These are phyloP conservation scores for Invenusta paracnida DNA, from an alignment of 2,888 invertebrate species.

Conservation along the genomic window DNA sequence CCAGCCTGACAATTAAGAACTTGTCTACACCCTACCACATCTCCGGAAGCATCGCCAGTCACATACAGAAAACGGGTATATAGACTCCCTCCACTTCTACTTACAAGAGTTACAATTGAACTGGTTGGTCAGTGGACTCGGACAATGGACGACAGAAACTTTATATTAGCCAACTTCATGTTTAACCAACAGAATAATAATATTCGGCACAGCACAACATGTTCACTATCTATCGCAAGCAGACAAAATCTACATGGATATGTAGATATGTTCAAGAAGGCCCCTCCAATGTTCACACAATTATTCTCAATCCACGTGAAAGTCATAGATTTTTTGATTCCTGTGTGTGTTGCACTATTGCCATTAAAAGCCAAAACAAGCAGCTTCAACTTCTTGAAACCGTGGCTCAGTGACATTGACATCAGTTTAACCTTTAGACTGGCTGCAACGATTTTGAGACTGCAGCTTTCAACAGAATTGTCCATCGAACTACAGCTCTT, in stretches of 20 bases:
- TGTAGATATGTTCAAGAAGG: not conserved
- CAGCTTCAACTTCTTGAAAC: not conserved
- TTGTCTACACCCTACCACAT: slow-evolving; percentile 12
- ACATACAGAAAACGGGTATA: not conserved
- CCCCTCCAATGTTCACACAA: slow-evolving; percentile 3
- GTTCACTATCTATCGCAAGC: not conserved
- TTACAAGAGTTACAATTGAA: slow-evolving; percentile 11
- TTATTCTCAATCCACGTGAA: slow-evolving; percentile 9
- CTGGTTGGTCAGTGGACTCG: slow-evolving; percentile 5
- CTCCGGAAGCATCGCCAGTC: slow-evolving; percentile 29
- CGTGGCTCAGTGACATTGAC: not conserved
- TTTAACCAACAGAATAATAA: slow-evolving; percentile 18
- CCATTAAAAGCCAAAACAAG: not conserved
- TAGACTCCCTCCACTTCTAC: slow-evolving; percentile 16
- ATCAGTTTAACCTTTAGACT: not conserved
- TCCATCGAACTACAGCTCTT: slow-evolving; percentile 5
- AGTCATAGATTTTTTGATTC: not conserved
- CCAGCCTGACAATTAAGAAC: not conserved
- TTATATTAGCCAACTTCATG: not conserved
- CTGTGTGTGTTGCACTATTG: slow-evolving; percentile 26
- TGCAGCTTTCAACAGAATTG: slow-evolving; percentile 20
- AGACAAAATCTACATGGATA: slow-evolving; percentile 4
- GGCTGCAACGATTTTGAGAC: not conserved
- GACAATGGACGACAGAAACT: slow-evolving; percentile 3
- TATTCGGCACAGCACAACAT: slow-evolving; percentile 20